Percentiles rank a stretch among this genome's conserved stretches.
Evolutionary conservation across 2,888 invertebrate species (phyloP).

Genomic region (Marasmarcha lunaedactyla): DNA sequence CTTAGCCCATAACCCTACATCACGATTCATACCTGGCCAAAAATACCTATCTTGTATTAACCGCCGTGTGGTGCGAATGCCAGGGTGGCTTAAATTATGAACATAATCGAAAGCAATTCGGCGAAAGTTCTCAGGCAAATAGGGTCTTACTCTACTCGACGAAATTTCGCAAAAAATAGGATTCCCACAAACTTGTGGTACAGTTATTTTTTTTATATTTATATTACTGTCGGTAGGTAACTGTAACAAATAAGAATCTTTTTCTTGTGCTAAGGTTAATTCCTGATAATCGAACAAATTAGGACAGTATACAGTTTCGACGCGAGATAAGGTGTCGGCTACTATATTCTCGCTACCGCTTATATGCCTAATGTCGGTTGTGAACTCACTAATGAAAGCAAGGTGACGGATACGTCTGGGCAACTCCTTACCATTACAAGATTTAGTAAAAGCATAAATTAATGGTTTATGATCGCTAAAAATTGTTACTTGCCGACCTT

Average conservation of each 20-base stretch:
- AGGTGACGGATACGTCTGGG: constrained; percentile 11
- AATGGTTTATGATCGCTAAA: constrained; percentile 9
- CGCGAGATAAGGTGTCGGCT: background rate
- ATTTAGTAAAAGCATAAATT: constrained; percentile 5
- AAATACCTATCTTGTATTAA: constrained; percentile 8
- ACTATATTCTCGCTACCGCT: too few species aligned
- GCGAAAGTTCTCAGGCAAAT: too few species aligned
- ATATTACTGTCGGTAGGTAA: too few species aligned
- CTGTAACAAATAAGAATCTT: too few species aligned
- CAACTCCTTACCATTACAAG: background rate
- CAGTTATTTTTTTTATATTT: too few species aligned
- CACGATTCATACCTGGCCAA: constrained; percentile 15
- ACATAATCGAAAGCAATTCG: constrained; percentile 4
- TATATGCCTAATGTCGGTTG: too few species aligned
- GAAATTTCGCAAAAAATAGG: background rate
- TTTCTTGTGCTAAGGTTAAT: too few species aligned
- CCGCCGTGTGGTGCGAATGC: constrained; percentile 9
- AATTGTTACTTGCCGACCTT: constrained; percentile 7
- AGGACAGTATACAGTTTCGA: background rate
- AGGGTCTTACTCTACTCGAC: too few species aligned
- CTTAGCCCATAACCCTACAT: constrained; percentile 11
- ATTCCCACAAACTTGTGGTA: background rate
- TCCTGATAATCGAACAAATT: background rate
- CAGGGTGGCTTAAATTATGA: constrained; percentile 7
- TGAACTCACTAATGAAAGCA: too few species aligned